Conservation (phyloP, 2,113 vertebrate species). For the Bettongia penicillata region DNA sequence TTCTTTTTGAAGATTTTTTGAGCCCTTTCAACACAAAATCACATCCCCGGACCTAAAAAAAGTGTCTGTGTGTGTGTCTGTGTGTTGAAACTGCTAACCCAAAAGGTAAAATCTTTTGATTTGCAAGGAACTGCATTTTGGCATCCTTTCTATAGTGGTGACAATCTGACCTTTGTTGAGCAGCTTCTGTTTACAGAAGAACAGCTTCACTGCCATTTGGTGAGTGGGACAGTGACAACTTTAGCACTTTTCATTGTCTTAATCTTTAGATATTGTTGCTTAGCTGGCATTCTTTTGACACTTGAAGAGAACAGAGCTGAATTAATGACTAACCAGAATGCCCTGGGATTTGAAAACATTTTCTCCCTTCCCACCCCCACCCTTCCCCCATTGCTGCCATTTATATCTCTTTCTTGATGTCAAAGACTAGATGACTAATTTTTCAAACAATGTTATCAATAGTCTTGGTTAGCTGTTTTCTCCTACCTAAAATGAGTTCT, state of each 20-base stretch:
- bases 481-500: conserved; percentile 29
- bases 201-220: conserved; percentile 38
- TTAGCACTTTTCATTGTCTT: conserved; percentile 73
- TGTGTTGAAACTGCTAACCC: neutral
- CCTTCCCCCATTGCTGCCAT: conserved; percentile 17
- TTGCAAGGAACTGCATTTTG: conserved; percentile 1
- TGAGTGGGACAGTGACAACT: conserved; percentile 56
- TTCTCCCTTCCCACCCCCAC: neutral
- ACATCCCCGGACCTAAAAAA: conserved; percentile 29
- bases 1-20: neutral
- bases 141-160: conserved; percentile 3
- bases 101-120: neutral
- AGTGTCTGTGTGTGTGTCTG: neutral
- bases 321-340: conserved; percentile 69
- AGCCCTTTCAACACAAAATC: conserved; percentile 2
- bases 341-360: conserved; percentile 46
- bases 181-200: conserved; percentile 39
- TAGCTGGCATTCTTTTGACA: conserved; percentile 53
- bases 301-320: conserved; percentile 68
- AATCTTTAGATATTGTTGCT: conserved; percentile 66
- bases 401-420: conserved; percentile 47
- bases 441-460: conserved; percentile 24
- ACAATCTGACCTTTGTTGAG: conserved; percentile 62
- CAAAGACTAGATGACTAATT: conserved; percentile 31
- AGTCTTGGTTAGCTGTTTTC: conserved; percentile 18